phyloP scores from a whole-genome alignment of 2,888 invertebrate genomes.

The Lepidocyrtoides sp. region DNA sequence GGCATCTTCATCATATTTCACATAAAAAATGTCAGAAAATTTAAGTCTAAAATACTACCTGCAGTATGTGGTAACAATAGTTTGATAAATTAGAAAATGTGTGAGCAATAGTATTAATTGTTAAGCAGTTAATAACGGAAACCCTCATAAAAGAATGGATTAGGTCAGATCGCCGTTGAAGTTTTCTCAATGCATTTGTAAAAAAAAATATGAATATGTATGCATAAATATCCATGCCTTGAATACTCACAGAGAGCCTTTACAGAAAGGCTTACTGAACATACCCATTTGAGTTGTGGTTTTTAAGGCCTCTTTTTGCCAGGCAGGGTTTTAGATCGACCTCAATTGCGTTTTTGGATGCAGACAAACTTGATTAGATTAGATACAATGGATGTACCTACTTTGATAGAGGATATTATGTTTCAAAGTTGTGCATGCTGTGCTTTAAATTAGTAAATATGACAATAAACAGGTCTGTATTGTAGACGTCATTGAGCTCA shows the following conservation, averaged over 20 bases:
- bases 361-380: not conserved
- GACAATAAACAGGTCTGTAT: too few relatives aligned
- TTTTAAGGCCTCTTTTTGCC: not conserved
- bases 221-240: not conserved
- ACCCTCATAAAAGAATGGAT: not conserved
- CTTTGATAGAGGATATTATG: too few relatives aligned
- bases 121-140: constrained; percentile 31
- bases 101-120: constrained; percentile 29
- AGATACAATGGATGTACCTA: too few relatives aligned
- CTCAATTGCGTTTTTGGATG: not conserved
- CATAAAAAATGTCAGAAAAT: not conserved
- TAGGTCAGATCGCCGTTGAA: constrained; percentile 29
- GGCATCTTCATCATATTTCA: not conserved
- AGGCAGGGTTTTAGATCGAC: constrained; percentile 24
- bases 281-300: not conserved
- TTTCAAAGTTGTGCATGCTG: too few relatives aligned
- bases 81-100: not conserved
- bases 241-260: not conserved
- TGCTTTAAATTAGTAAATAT: too few relatives aligned
- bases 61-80: constrained; percentile 2
- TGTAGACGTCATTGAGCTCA: too few relatives aligned
- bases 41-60: not conserved
- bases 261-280: too few relatives aligned
- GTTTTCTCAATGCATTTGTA: not conserved
- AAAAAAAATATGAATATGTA: not conserved